Evolutionary conservation across 2,113 vertebrate species (phyloP).

Genomic region (Polyodon spathula): DNA sequence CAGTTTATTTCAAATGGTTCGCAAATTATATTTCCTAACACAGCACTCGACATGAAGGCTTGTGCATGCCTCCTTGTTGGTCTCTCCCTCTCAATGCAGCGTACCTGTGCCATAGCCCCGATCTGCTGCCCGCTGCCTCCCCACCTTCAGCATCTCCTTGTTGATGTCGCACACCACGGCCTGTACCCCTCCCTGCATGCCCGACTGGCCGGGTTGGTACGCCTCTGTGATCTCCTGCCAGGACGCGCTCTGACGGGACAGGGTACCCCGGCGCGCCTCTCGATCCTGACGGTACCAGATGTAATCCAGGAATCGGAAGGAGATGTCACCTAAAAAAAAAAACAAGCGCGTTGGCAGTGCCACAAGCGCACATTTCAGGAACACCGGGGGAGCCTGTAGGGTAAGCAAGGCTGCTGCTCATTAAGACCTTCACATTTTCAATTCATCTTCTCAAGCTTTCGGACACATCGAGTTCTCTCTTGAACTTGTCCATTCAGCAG

Average conservation of each 20-base stretch:
- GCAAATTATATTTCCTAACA: no score
- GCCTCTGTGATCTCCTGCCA: slow-evolving; percentile 71
- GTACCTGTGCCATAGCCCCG: slow-evolving; percentile 64
- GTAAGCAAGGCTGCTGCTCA: no score
- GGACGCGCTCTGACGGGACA: slow-evolving; percentile 60
- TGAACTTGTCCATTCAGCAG: no score
- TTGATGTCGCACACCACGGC: slow-evolving; percentile 93
- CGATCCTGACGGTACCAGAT: slow-evolving; percentile 47
- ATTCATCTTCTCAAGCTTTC: no score
- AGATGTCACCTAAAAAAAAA: slow-evolving; percentile 73
- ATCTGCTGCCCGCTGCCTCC: slow-evolving; percentile 63
- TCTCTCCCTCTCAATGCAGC: neutral
- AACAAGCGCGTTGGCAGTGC: no score
- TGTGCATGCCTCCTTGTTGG: no score
- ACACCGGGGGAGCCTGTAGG: no score
- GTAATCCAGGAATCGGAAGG: slow-evolving; percentile 86
- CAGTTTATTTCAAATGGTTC: no score
- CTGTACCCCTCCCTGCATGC: slow-evolving; percentile 37
- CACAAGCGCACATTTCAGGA: neutral
- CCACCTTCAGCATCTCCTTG: slow-evolving; percentile 90
- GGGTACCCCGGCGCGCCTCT: slow-evolving; percentile 39
- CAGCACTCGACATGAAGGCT: no score
- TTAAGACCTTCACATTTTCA: no score
- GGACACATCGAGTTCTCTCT: no score
- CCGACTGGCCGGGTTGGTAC: slow-evolving; percentile 45